phyloP scores from a whole-genome alignment of 2,888 invertebrate species.

The Meghimatium bilineatum region DNA sequence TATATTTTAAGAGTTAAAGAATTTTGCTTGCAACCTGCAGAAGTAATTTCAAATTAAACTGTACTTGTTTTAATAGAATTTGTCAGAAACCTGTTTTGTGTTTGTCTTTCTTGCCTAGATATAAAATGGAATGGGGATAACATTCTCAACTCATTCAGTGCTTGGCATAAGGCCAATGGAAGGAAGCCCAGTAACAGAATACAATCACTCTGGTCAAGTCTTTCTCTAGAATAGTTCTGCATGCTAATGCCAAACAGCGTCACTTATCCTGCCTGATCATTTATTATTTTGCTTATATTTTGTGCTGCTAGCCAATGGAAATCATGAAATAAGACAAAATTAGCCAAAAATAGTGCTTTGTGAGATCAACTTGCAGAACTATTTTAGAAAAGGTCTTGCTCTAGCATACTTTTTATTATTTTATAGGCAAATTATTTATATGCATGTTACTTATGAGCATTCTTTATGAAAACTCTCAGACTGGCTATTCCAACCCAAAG shows the following conservation, averaged over 20 bases:
- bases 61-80: neutral
- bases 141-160: neutral
- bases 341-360: too few species aligned
- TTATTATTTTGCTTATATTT: too few species aligned
- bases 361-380: too few species aligned
- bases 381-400: too few species aligned
- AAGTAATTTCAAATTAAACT: neutral
- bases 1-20: too few species aligned
- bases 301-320: too few species aligned
- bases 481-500: constrained; percentile 2
- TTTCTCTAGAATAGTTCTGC: too few species aligned
- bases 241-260: too few species aligned
- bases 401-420: neutral
- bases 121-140: neutral
- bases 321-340: too few species aligned
- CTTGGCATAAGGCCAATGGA: neutral
- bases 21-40: neutral
- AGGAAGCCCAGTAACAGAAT: constrained; percentile 5
- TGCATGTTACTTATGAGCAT: constrained; percentile 3
- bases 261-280: too few species aligned
- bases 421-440: constrained; percentile 3
- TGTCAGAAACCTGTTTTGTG: neutral
- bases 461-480: neutral
- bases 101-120: constrained; percentile 1
- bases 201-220: too few species aligned